Percentiles rank a stretch among this genome's conserved stretches.
Evolutionary conservation across 2,113 vertebrate genomes (phyloP).

Genomic region (Rissa tridactyla): DNA sequence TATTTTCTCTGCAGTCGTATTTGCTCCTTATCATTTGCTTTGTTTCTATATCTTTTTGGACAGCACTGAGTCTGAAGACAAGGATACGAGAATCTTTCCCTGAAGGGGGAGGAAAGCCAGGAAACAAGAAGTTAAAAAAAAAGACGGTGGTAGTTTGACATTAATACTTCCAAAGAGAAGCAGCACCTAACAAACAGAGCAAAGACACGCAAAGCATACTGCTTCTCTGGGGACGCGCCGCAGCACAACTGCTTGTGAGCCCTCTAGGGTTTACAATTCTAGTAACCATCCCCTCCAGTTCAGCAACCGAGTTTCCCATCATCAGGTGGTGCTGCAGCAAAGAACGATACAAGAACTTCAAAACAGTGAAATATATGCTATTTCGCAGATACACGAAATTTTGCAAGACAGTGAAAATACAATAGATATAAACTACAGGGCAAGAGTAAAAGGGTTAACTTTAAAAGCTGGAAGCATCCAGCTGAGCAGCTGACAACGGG

Average conservation of each 20-base stretch:
- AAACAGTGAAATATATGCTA: not conserved
- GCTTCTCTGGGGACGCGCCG: not conserved
- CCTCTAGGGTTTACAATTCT: not conserved
- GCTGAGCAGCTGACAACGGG: not conserved
- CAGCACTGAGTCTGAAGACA: conserved; percentile 86
- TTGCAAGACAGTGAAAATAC: not conserved
- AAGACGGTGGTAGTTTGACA: not conserved
- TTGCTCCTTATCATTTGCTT: conserved; percentile 81
- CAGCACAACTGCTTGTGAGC: not conserved
- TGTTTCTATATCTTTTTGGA: conserved; percentile 84
- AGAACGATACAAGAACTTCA: not conserved
- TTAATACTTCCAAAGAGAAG: not conserved
- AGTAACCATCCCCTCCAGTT: not conserved
- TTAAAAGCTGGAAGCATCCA: not conserved
- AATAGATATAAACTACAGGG: not conserved
- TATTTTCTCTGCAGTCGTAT: conserved; percentile 93
- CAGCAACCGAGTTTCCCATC: not conserved
- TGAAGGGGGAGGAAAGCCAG: conserved; percentile 23
- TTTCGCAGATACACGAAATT: not conserved
- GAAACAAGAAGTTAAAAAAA: not conserved
- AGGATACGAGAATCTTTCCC: conserved; percentile 95
- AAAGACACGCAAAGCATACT: not conserved
- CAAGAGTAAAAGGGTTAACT: not conserved
- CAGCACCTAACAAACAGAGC: not conserved
- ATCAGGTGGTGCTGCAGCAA: not conserved